Conservation (phyloP, 2,797 vertebrate species). For the Xenopus petersii region DNA sequence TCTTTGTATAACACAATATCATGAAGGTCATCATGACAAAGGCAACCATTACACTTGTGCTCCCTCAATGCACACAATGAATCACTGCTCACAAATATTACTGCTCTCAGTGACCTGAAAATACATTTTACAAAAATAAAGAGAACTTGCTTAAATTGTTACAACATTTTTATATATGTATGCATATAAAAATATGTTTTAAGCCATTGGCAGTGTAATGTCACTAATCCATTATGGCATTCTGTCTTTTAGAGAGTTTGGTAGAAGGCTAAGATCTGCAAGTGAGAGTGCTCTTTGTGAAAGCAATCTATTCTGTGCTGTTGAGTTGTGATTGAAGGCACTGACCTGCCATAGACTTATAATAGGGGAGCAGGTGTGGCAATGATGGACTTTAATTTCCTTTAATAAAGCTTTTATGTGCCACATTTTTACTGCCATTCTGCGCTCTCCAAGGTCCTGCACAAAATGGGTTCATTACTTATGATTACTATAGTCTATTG, state of each 20-base stretch:
- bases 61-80: background rate
- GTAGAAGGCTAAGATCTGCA: conserved; percentile 82
- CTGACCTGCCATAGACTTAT: conserved; percentile 99
- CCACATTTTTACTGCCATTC: conserved; percentile 99
- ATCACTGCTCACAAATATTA: background rate
- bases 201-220: conserved; percentile 36
- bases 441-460: conserved; percentile 98
- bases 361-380: conserved; percentile 99
- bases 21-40: background rate
- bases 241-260: conserved; percentile 72
- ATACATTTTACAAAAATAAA: background rate
- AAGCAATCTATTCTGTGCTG: conserved; percentile 91
- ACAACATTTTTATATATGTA: background rate
- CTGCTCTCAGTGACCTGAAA: background rate
- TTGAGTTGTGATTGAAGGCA: conserved; percentile 99
- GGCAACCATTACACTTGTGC: background rate
- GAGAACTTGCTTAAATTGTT: background rate
- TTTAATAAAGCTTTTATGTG: conserved; percentile 99
- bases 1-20: background rate
- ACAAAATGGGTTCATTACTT: conserved; percentile 99
- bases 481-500: conserved; percentile 99
- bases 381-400: conserved; percentile 99
- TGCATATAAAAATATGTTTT: too few relatives aligned
- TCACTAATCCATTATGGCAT: conserved; percentile 27
- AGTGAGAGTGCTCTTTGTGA: conserved; percentile 83